Evolutionary conservation across 2,888 invertebrate genomes (phyloP).

Genomic region (Ennomos fuscantarius): DNA sequence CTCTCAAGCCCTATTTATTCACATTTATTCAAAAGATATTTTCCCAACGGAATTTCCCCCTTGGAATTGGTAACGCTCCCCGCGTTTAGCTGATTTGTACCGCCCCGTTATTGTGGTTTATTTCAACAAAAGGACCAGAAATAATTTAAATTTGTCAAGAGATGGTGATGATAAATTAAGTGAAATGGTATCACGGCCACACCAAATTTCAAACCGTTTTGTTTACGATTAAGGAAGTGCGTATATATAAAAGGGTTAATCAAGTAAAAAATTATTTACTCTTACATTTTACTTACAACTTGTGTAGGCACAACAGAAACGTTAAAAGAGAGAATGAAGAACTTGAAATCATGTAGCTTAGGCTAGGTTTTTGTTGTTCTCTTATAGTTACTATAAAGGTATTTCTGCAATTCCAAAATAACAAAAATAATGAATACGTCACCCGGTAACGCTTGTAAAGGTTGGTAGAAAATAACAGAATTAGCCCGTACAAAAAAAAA

Average conservation of each 20-base stretch:
- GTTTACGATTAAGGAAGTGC: slow-evolving; percentile 31
- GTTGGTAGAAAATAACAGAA: too few species aligned
- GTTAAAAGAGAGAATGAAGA: too few species aligned
- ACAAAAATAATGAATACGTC: too few species aligned
- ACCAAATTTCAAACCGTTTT: slow-evolving; percentile 43
- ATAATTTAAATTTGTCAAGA: slow-evolving; percentile 66
- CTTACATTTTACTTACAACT: slow-evolving; percentile 8
- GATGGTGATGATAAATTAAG: slow-evolving; percentile 60
- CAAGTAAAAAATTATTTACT: slow-evolving; percentile 24
- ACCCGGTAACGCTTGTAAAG: too few species aligned
- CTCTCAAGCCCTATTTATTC: slow-evolving; percentile 80
- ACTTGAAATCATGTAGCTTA: too few species aligned
- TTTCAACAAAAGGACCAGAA: slow-evolving; percentile 66
- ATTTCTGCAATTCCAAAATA: too few species aligned
- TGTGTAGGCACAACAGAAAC: too few species aligned
- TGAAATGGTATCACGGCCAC: slow-evolving; percentile 46
- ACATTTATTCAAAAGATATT: slow-evolving; percentile 81
- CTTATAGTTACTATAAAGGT: too few species aligned
- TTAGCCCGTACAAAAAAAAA: too few species aligned
- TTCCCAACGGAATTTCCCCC: slow-evolving; percentile 77
- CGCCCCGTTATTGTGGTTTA: slow-evolving; percentile 69
- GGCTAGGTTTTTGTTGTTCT: too few species aligned
- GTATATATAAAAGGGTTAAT: slow-evolving; percentile 20
- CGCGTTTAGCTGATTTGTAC: slow-evolving; percentile 77
- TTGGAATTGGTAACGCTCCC: slow-evolving; percentile 76